These are phyloP conservation scores for Diaphora mendica DNA, from an alignment of 2,888 invertebrate genomes.

Conservation along the genomic window DNA sequence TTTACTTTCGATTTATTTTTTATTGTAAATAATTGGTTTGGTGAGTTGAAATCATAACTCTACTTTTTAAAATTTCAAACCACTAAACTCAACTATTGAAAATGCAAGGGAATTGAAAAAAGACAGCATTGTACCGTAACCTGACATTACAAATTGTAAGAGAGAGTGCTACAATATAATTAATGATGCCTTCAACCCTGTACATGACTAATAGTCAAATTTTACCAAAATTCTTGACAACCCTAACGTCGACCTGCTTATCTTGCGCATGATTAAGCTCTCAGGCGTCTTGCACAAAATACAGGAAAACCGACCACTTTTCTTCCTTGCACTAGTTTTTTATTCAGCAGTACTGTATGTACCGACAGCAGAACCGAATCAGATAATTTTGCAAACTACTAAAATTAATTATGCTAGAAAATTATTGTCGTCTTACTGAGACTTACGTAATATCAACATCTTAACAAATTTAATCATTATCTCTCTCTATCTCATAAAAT, in stretches of 20 bases:
- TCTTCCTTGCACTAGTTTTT: conserved; percentile 73
- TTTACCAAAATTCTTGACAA: conserved; percentile 39
- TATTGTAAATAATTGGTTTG: too few species aligned
- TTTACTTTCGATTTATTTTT: too few species aligned
- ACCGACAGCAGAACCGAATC: conserved; percentile 52
- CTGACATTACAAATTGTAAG: neutral
- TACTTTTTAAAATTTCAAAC: too few species aligned
- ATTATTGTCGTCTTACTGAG: neutral
- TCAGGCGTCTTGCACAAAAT: conserved; percentile 73
- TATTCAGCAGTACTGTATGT: conserved; percentile 65
- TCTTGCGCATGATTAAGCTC: conserved; percentile 80
- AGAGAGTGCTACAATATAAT: neutral
- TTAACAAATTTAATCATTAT: neutral
- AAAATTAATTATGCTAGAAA: neutral
- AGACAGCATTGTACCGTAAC: neutral
- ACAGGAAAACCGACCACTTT: conserved; percentile 72
- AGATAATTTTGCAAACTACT: neutral
- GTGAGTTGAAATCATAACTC: too few species aligned
- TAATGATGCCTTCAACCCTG: neutral
- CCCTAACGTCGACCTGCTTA: conserved; percentile 67
- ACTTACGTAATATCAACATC: neutral
- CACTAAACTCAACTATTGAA: too few species aligned
- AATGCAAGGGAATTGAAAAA: too few species aligned
- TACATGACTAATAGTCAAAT: neutral
- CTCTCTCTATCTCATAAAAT: too few species aligned